Evolutionary conservation across 2,797 vertebrate genomes (phyloP), one percentile per base, ranked within the genome.

Genomic region (Xenops minutus): DNA sequence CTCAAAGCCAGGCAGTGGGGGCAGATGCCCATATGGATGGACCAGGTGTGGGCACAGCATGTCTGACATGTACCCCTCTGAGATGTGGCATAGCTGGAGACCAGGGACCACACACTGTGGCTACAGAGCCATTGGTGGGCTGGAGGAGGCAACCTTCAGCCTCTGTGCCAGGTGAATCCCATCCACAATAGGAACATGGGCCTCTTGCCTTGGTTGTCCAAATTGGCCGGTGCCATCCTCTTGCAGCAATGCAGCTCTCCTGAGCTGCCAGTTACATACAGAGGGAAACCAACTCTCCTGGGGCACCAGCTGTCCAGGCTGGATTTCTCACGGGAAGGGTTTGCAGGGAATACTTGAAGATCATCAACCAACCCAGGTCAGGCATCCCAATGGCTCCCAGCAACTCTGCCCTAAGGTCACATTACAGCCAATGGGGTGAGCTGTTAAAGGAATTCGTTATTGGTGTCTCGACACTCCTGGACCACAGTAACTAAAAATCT

Each of bases 371-470:
- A 78, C 81, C 78, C 54, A 58, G 77, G 92, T 80, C 92, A 93
- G 73, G 46, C 30, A 5, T 54, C 63, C 20, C 7, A 77, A 82
- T 10, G 43, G 46, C 80, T 67, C 10, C 46, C 36, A 75, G 81
- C 19, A 21, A 80, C 51, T 89, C 91, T 76, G 85, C 77, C 39
- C 27, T 74, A 78, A 85, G 94, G 93, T 92, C 95, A 63, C 24
- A 34, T 88, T 93, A 93, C 94, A 95, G 92, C 94, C 89, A 95
- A 95, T 17, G 20, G 52, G 39, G 86, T 63, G 94, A 92, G 93
- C 92, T 56, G 51, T 39, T 94, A 55, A 75, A 89, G 94, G 95
- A 96, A 96, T 95, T 97, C 79, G 94, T 97, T 95, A 96, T 83
- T 87, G 93, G 93, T 71, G 62, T 86, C 92, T 89, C 86, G 36